phyloP scores from a whole-genome alignment of 2,888 invertebrate genomes.

The Drosophila peninsularis region DNA sequence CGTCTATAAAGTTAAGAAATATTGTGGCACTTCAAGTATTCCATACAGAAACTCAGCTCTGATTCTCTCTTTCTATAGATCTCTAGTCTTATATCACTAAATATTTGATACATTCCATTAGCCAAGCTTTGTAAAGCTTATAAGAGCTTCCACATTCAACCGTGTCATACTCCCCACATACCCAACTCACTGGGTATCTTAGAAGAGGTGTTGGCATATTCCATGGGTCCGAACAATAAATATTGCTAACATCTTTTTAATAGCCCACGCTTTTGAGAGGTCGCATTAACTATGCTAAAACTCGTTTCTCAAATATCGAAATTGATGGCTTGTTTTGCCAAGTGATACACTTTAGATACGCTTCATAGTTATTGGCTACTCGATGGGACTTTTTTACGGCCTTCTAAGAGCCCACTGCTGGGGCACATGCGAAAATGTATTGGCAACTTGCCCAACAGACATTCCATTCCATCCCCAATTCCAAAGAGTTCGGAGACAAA shows the following conservation, averaged over 20 bases:
- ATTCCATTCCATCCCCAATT: constrained; percentile 42
- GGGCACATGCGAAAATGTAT: constrained; percentile 9
- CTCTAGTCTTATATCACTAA: not conserved
- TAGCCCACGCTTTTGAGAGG: constrained; percentile 19
- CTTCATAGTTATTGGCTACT: constrained; percentile 38
- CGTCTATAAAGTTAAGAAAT: no score
- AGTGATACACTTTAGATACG: constrained; percentile 54
- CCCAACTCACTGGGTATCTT: constrained; percentile 1
- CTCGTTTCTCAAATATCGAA: constrained; percentile 21
- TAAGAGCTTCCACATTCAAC: no score
- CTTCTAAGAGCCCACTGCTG: constrained; percentile 20
- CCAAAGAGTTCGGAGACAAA: constrained; percentile 54
- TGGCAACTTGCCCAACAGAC: constrained; percentile 36
- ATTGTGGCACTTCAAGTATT: no score
- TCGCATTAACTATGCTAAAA: constrained; percentile 7
- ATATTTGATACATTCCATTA: not conserved
- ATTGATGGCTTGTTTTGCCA: constrained; percentile 43
- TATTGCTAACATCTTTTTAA: constrained; percentile 26
- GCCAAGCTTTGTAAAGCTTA: no score
- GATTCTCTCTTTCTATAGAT: no score
- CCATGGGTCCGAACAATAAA: constrained; percentile 29
- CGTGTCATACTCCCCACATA: not conserved
- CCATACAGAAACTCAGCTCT: no score
- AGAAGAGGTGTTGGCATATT: constrained; percentile 15
- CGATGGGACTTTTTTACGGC: constrained; percentile 18